Evolutionary conservation across 2,888 invertebrate genomes (phyloP).

Genomic region (Heliconius sara): DNA sequence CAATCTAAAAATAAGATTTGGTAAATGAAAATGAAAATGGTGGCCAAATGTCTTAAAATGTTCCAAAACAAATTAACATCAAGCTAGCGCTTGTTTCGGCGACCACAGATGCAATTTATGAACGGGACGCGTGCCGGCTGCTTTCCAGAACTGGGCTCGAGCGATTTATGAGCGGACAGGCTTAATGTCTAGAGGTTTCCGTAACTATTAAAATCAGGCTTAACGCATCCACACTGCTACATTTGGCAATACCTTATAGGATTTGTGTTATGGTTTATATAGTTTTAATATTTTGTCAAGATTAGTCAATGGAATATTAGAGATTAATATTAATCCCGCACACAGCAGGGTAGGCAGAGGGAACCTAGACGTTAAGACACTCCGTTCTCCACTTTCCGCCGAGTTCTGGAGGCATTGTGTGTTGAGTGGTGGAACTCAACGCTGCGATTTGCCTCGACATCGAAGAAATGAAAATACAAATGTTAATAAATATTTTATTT

Average conservation of each 20-base stretch:
- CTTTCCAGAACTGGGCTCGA: constrained; percentile 43
- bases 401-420: too few relatives aligned
- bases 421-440: too few relatives aligned
- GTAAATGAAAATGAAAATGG: not conserved
- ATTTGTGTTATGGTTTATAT: not conserved
- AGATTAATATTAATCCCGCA: too few relatives aligned
- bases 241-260: not conserved
- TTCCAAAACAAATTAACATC: constrained; percentile 42
- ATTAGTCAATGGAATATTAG: too few relatives aligned
- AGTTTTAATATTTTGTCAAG: too few relatives aligned
- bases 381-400: too few relatives aligned
- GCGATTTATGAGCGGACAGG: constrained; percentile 45
- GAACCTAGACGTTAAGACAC: too few relatives aligned
- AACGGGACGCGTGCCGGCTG: constrained; percentile 41
- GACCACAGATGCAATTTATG: constrained; percentile 47
- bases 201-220: constrained; percentile 43
- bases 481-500: too few relatives aligned
- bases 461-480: too few relatives aligned
- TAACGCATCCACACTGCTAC: constrained; percentile 32
- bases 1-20: not conserved
- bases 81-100: constrained; percentile 40
- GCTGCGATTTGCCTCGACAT: too few relatives aligned
- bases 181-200: constrained; percentile 43
- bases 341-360: too few relatives aligned
- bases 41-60: constrained; percentile 21